These are phyloP conservation scores for Diadegma fenestrale DNA, from an alignment of 2,888 invertebrate species.

Conservation along the genomic window DNA sequence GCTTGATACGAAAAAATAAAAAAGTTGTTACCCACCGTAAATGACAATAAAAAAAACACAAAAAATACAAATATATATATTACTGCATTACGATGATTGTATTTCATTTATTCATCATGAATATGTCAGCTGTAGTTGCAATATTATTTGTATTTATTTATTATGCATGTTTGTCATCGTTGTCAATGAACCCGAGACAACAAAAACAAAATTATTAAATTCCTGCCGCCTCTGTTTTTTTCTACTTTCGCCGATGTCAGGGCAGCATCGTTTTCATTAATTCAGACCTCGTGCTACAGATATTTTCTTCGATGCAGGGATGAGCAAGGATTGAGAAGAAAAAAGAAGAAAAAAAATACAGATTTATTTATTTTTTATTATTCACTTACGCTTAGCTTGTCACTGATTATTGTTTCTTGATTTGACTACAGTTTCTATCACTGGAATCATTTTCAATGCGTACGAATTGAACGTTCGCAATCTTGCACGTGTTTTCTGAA, in stretches of 20 bases:
- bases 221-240: constrained; percentile 18
- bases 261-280: constrained; percentile 73
- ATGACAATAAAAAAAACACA: constrained; percentile 60
- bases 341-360: not conserved
- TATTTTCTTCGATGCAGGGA: constrained; percentile 31
- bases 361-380: not conserved
- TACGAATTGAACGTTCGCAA: not conserved
- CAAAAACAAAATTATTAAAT: constrained; percentile 7
- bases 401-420: not conserved
- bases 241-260: constrained; percentile 75
- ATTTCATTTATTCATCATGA: constrained; percentile 63
- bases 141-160: constrained; percentile 7
- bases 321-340: constrained; percentile 24
- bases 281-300: constrained; percentile 2
- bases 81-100: constrained; percentile 61
- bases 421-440: not conserved
- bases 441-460: not conserved
- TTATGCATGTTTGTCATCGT: constrained; percentile 53
- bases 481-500: not conserved
- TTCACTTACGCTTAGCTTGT: not conserved
- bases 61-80: constrained; percentile 47
- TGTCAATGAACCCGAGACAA: constrained; percentile 15
- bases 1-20: constrained; percentile 28
- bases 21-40: constrained; percentile 57
- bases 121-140: constrained; percentile 48